These are phyloP conservation scores for Pangasius mekongensis DNA, from an alignment of 2,797 vertebrate genomes.

Conservation along the genomic window DNA sequence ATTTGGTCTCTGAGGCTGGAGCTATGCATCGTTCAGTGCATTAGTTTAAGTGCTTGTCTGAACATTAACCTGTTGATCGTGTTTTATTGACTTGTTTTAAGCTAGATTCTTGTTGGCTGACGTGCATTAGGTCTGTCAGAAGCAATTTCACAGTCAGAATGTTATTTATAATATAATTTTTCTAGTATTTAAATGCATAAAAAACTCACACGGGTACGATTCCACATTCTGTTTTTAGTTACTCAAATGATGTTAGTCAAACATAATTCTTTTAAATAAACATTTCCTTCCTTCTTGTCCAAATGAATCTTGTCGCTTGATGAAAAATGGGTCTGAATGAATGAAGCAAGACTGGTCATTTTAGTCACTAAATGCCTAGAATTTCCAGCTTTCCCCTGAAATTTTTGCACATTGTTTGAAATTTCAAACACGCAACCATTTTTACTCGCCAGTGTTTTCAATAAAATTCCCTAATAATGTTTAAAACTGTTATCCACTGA, in stretches of 20 bases:
- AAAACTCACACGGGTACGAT: background rate
- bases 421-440: background rate
- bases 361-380: background rate
- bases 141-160: background rate
- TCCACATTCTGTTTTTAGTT: background rate
- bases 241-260: background rate
- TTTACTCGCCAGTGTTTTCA: background rate
- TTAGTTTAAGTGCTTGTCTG: background rate
- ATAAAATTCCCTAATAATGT: background rate
- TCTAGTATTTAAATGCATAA: background rate
- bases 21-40: background rate
- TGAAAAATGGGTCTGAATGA: background rate
- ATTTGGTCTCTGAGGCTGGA: background rate
- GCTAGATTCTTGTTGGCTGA: background rate
- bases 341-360: background rate
- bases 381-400: background rate
- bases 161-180: background rate
- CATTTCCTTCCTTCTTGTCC: background rate
- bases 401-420: background rate
- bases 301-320: background rate
- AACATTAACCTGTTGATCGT: background rate
- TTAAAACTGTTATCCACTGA: background rate
- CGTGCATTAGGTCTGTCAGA: background rate
- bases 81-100: background rate
- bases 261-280: background rate